Conservation (phyloP, 2,797 vertebrate species). For the Alca torda region DNA sequence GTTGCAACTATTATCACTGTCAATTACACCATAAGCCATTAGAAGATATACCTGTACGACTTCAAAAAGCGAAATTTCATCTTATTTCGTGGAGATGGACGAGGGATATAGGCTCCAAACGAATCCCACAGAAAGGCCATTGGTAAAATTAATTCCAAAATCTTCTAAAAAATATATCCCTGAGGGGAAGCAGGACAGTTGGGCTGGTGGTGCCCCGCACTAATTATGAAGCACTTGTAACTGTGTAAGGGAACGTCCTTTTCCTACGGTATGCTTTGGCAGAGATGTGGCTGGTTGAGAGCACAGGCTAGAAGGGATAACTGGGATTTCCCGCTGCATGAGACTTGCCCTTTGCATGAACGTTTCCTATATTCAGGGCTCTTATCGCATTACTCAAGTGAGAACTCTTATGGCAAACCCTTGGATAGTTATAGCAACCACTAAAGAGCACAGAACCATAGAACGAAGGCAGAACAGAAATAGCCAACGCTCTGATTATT, state of each 20-base stretch:
- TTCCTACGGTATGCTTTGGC: conserved; percentile 56
- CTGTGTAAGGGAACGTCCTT: conserved; percentile 67
- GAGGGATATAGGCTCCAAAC: conserved; percentile 59
- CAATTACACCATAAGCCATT: not conserved
- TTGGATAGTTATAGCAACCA: conserved; percentile 65
- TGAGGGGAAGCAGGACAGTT: not conserved
- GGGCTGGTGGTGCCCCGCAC: not conserved
- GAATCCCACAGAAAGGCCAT: conserved; percentile 80
- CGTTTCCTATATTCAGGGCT: conserved; percentile 70
- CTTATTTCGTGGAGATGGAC: conserved; percentile 74
- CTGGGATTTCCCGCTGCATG: conserved; percentile 76
- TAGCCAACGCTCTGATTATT: not conserved
- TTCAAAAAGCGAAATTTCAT: conserved; percentile 82
- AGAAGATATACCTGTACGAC: conserved; percentile 83
- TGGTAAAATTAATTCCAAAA: conserved; percentile 38
- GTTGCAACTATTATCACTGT: not conserved
- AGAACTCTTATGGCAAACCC: conserved; percentile 64
- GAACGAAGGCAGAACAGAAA: not conserved
- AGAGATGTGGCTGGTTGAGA: conserved; percentile 47
- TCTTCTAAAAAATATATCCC: conserved; percentile 4
- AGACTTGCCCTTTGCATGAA: conserved; percentile 75
- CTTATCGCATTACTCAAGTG: conserved; percentile 72
- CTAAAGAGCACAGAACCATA: conserved; percentile 20
- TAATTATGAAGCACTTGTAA: conserved; percentile 65
- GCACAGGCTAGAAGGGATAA: conserved; percentile 70